Percentiles rank a stretch among this genome's conserved stretches.
Evolutionary conservation across 2,113 vertebrate species (phyloP).

Genomic region (Acanthisitta chloris): DNA sequence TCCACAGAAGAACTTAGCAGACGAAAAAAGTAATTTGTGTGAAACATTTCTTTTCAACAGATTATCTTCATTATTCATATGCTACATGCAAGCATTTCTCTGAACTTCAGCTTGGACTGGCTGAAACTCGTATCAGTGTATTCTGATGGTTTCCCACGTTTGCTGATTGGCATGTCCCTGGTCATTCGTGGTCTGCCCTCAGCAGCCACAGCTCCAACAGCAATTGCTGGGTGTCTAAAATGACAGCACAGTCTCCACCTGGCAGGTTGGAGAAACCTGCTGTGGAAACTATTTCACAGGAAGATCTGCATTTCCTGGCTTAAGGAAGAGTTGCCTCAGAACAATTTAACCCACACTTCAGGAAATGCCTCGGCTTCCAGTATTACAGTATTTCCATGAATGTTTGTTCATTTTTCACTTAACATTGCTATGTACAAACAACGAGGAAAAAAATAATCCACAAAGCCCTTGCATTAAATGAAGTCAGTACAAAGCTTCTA

Average conservation of each 20-base stretch:
- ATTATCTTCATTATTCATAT: background rate
- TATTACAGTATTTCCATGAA: background rate
- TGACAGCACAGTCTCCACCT: accelerated
- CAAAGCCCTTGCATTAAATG: background rate
- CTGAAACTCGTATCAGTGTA: background rate
- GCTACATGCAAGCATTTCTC: background rate
- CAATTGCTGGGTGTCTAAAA: background rate
- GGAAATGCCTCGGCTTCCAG: background rate
- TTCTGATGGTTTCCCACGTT: background rate
- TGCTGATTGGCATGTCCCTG: background rate
- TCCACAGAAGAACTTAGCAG: background rate
- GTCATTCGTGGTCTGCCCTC: accelerated
- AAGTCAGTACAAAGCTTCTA: background rate
- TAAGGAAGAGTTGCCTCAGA: background rate
- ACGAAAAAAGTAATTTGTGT: background rate
- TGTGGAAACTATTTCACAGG: background rate
- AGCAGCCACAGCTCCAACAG: background rate
- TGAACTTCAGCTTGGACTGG: background rate
- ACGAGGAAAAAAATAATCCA: background rate
- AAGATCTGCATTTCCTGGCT: background rate
- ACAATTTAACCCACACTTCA: background rate
- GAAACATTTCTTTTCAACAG: background rate
- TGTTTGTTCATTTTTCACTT: background rate
- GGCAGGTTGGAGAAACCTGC: background rate
- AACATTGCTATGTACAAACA: background rate